Conservation (phyloP, 2,888 invertebrate genomes). For the Drosophila mettleri region DNA sequence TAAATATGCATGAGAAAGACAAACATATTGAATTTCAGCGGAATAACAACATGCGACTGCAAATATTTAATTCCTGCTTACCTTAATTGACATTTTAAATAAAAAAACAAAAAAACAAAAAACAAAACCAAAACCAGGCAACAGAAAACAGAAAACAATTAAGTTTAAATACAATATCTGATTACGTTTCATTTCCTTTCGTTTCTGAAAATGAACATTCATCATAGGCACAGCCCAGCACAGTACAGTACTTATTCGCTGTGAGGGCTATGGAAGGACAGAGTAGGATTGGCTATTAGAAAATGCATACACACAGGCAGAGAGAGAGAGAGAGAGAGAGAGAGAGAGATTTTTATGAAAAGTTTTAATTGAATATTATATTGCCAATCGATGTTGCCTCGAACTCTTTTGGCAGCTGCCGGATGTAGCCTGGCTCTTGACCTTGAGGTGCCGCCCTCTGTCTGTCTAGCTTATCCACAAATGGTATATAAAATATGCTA, state of each 20-base stretch:
- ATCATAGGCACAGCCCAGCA: no score
- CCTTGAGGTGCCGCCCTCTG: no score
- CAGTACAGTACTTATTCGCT: background rate
- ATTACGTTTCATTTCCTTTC: background rate
- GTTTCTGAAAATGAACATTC: no score
- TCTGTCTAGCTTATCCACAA: no score
- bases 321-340: no score
- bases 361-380: constrained; percentile 13
- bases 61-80: constrained; percentile 10
- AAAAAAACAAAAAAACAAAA: background rate
- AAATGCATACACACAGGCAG: no score
- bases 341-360: no score
- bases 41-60: constrained; percentile 5
- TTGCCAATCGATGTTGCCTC: no score
- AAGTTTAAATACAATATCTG: background rate
- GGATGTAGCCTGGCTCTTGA: background rate
- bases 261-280: no score
- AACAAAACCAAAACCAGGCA: background rate
- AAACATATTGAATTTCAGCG: constrained; percentile 41
- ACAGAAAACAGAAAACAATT: background rate
- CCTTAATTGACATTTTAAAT: constrained; percentile 5
- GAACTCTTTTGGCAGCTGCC: no score
- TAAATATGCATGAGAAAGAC: constrained; percentile 59
- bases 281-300: no score
- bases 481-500: no score